phyloP scores from a whole-genome alignment of 2,797 vertebrate genomes.

The Typhlichthys subterraneus region DNA sequence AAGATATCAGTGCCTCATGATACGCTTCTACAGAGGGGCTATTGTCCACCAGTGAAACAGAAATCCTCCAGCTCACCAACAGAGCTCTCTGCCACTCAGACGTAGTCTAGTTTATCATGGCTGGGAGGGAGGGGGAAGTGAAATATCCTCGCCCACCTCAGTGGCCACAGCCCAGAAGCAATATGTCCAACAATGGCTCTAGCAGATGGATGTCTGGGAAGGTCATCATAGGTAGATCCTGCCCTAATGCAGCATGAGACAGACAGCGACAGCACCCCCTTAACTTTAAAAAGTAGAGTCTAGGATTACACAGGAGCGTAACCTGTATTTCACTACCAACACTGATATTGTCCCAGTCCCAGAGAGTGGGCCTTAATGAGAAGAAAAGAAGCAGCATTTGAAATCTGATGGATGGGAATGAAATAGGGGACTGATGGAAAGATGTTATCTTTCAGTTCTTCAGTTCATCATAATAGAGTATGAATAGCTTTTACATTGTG shows the following conservation, averaged over 20 bases:
- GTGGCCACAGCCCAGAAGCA: slow-evolving; percentile 40
- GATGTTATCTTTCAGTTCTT: slow-evolving; percentile 42
- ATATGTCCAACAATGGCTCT: slow-evolving; percentile 60
- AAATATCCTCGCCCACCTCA: slow-evolving; percentile 41
- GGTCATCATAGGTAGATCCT: slow-evolving; percentile 52
- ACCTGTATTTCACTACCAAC: slow-evolving; percentile 57
- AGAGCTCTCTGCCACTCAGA: slow-evolving; percentile 52
- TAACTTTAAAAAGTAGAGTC: slow-evolving; percentile 44
- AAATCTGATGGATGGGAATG: slow-evolving; percentile 44
- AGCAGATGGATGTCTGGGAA: slow-evolving; percentile 77
- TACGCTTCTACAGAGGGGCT: slow-evolving; percentile 62
- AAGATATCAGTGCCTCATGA: slow-evolving; percentile 52
- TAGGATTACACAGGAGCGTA: slow-evolving; percentile 64
- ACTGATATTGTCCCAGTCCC: slow-evolving; percentile 48
- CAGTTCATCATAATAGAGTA: slow-evolving; percentile 11
- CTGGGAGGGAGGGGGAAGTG: slow-evolving; percentile 3
- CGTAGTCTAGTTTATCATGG: slow-evolving; percentile 65
- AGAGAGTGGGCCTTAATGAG: slow-evolving; percentile 66
- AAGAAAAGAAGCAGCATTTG: slow-evolving; percentile 52
- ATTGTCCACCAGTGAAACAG: slow-evolving; percentile 72
- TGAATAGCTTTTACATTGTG: slow-evolving; percentile 56
- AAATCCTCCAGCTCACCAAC: slow-evolving; percentile 50
- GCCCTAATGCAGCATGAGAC: slow-evolving; percentile 10
- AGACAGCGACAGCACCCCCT: slow-evolving; percentile 23
- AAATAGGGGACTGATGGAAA: slow-evolving; percentile 50